Conservation (phyloP, 2,113 vertebrate genomes). For the Meriones unguiculatus region DNA sequence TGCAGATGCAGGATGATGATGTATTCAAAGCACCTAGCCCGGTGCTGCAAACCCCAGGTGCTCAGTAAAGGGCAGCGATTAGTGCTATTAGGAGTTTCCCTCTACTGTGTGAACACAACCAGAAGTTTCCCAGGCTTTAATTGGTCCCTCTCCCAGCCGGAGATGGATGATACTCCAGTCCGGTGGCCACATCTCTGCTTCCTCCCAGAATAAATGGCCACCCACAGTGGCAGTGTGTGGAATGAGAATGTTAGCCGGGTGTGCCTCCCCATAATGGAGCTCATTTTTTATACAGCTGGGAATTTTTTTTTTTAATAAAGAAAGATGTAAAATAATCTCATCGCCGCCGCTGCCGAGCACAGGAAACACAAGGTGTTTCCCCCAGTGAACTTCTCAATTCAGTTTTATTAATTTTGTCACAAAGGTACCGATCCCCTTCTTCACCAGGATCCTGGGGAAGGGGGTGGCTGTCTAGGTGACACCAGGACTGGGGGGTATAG, state of each 20-base stretch:
- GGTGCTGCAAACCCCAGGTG: constrained; percentile 2
- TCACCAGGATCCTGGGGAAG: not conserved
- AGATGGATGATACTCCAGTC: constrained; percentile 37
- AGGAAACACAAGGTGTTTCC: constrained; percentile 66
- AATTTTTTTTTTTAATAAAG: constrained; percentile 79
- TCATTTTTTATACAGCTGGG: constrained; percentile 68
- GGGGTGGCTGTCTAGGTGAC: not conserved
- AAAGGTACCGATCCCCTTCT: constrained; percentile 62
- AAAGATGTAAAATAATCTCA: constrained; percentile 80
- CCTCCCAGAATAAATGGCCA: constrained; percentile 71
- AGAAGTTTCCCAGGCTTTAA: constrained; percentile 57
- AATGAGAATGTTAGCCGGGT: constrained; percentile 58
- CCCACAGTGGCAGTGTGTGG: constrained; percentile 52
- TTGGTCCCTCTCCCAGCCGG: constrained; percentile 47
- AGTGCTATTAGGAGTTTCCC: constrained; percentile 43
- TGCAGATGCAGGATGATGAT: not conserved
- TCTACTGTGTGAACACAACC: not conserved
- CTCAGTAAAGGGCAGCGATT: not conserved
- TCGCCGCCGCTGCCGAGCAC: constrained; percentile 45
- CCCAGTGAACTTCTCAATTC: constrained; percentile 78
- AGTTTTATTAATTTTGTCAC: constrained; percentile 80
- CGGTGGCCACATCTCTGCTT: not conserved
- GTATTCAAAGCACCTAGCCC: not conserved
- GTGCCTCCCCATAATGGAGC: constrained; percentile 54
- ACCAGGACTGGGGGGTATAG: not conserved